Evolutionary conservation across 2,888 invertebrate species (phyloP), one percentile per base, ranked within the genome.

Genomic region (Eledona agricola): DNA sequence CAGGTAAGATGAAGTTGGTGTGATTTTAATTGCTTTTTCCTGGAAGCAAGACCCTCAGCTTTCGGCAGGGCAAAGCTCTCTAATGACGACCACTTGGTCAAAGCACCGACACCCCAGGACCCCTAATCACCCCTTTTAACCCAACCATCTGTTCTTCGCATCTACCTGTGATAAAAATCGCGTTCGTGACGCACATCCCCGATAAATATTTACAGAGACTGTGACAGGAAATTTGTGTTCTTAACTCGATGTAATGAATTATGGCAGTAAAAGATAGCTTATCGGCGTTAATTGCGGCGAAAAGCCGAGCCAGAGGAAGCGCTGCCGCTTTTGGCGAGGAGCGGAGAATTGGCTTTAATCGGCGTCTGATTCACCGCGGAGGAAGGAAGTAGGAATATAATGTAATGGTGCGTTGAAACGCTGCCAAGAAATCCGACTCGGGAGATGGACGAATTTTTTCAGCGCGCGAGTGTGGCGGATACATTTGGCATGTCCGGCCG

Each of bases 401-500:
- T 19, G 4, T 31, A 32, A 50, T 40, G 40, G 34, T 19, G 16
- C 17, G 51, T 49, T 62, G 63, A 61, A 57, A 38, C 55, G 43
- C 43, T 62, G 65, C 65, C 65, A 65, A 64, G 51, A 57, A 61
- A 56, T 58, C 20, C 43, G 28, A 29, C 49, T 38, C 38, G 38
- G 38, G 16, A 16, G 7, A 19, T 28, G 20, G 25, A 22, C 17
- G 13, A n/a, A 37, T 26, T 32, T 25, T 46, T 43, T 51, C 23
- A 12, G 31, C 25, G 10, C 19, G 49, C 26, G 42, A 31, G 29
- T 37, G 28, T 28, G 22, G 23, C 42, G 49, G 42, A 47, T 51
- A 51, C 57, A 60, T 60, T 65, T 66, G 66, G 66, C 66, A 66
- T 63, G 63, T 64, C 64, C 63, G 64, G 59, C 58, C 59, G 52